Conservation (phyloP, 2,888 invertebrate species). For the Hypomecis atomaria region DNA sequence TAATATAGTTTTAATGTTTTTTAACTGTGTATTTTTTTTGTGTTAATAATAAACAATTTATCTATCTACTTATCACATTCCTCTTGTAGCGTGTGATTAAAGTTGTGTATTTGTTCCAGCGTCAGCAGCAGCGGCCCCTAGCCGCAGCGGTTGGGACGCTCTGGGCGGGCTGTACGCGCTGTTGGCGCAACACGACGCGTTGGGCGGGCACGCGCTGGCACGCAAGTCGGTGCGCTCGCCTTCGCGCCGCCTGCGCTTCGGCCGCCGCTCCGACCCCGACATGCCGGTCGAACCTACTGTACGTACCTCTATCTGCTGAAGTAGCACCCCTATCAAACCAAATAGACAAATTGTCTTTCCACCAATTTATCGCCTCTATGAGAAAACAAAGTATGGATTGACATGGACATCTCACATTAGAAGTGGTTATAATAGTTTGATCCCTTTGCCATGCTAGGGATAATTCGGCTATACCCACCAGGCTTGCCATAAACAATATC, state of each 20-base stretch:
- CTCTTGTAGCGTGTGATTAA: too few relatives aligned
- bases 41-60: too few relatives aligned
- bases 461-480: background rate
- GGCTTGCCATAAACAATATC: too few relatives aligned
- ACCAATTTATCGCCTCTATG: too few relatives aligned
- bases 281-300: conserved; percentile 82
- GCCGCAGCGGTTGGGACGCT: conserved; percentile 71
- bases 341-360: background rate
- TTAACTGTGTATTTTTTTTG: too few relatives aligned
- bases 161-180: conserved; percentile 86
- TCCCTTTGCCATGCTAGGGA: background rate
- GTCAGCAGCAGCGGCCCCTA: conserved; percentile 58
- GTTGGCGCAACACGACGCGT: conserved; percentile 86
- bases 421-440: too few relatives aligned
- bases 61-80: too few relatives aligned
- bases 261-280: conserved; percentile 89
- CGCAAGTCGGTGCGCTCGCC: conserved; percentile 92
- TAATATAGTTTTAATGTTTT: too few relatives aligned
- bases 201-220: conserved; percentile 88
- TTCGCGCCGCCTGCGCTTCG: conserved; percentile 90
- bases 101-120: conserved; percentile 45
- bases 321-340: background rate
- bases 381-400: too few relatives aligned
- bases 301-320: conserved; percentile 42
- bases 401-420: too few relatives aligned